Evolutionary conservation across 2,113 vertebrate species (phyloP).

Genomic region (Tachysurus vachellii): DNA sequence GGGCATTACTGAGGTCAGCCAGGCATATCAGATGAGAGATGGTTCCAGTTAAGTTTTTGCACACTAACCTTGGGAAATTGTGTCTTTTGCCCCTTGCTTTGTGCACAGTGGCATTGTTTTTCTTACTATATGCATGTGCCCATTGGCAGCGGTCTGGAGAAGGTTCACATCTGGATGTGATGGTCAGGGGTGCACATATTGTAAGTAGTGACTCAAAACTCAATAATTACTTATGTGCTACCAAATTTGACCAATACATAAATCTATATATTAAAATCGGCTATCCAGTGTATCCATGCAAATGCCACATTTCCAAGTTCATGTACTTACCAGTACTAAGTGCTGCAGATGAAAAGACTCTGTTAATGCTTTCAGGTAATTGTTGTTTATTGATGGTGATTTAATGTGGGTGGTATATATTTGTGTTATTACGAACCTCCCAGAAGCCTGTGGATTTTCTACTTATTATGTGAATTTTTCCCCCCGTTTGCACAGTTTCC

Average conservation of each 20-base stretch:
- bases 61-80: not conserved
- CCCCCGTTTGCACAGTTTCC: not conserved
- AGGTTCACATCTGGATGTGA: not conserved
- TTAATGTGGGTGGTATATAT: constrained; percentile 52
- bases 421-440: constrained; percentile 11
- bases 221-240: not conserved
- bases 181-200: too few species aligned
- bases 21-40: not conserved
- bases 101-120: not conserved
- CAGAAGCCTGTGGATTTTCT: not conserved
- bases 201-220: not conserved
- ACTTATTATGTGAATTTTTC: not conserved
- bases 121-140: not conserved
- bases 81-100: not conserved
- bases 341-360: not conserved
- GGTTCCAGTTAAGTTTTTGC: not conserved
- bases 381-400: constrained; percentile 36
- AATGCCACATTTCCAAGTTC: too few species aligned
- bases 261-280: not conserved
- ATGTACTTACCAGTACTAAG: not conserved
- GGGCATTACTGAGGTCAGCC: not conserved
- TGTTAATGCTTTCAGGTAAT: constrained; percentile 34
- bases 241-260: not conserved
- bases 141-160: not conserved
- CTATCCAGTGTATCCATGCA: not conserved